Base-by-base conservation (phyloP, 1,140 invertebrate genomes). In the Zeugodacus cucurbitae region DNA sequence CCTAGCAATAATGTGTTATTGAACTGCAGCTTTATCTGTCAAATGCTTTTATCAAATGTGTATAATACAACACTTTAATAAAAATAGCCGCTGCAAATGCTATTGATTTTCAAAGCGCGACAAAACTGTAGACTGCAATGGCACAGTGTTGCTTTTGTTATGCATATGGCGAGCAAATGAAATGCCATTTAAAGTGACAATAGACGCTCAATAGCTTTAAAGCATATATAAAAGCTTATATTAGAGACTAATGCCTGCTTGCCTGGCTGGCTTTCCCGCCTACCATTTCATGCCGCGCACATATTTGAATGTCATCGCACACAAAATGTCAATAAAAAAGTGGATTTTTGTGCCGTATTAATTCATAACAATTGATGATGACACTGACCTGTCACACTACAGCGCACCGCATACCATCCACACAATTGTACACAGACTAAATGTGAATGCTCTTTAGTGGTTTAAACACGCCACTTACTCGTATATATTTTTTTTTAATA, bases 311-410 rank as follows among this genome's bases (percentile, higher is more conserved):
- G 41, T 41, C 74, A 78, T 1, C 1, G 48, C 32, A 26, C 1
- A 78, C 32, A 26, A 78, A 48, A 74, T 22, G 17, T 20, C 67
- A 74, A 37, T 37, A 41, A 10, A 82, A 54, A 26, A 22, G 17
- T 74, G 41, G n/a, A 26, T 82, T 48, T 82, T 48, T 82, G 37
- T 29, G 26, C n/a, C 41, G 37, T 37, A 48, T 82, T 29, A 82
- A 82, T 82, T 82, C 74, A 11, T 54, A 82, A 48, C 74, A 82
- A 82, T 82, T 82, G 74, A 82, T 82, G 74, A 82, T 82, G 74
- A 82, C 74, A 82, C 74, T 82, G 74, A 82, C 74, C 74, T 82
- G 74, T 82, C 74, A 82, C 74, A 82, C 41, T 54, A 82, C 44
- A 48, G n/a, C n/a, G 74, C 74, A 48, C 74, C 22, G 44, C n/a